A percentile compares a stretch with the other conserved stretches of the same genome.
Evolutionary conservation across 2,113 vertebrate species (phyloP).

Genomic region (Empidonax alnorum): DNA sequence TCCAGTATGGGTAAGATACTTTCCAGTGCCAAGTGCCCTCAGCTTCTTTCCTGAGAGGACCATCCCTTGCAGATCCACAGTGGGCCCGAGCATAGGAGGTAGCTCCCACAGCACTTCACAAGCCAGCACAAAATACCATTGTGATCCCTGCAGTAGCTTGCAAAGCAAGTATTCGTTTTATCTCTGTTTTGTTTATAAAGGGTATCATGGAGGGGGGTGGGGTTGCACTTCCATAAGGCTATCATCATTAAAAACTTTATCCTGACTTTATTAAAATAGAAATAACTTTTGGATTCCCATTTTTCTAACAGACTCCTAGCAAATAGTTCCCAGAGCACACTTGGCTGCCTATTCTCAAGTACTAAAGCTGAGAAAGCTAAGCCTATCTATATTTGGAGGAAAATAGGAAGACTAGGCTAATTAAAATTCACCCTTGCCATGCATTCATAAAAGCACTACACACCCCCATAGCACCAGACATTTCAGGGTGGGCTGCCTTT

Average conservation of each 20-base stretch:
- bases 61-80: background rate
- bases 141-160: background rate
- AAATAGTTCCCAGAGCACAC: background rate
- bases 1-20: conserved; percentile 24
- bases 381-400: background rate
- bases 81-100: background rate
- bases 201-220: background rate
- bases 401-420: conserved; percentile 1
- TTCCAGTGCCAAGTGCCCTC: background rate
- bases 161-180: background rate
- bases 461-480: background rate
- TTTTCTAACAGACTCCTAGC: background rate
- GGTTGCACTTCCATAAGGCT: background rate
- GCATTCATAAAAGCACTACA: background rate
- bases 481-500: background rate
- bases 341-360: background rate
- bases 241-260: conserved; percentile 18
- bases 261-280: conserved; percentile 13
- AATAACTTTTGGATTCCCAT: background rate
- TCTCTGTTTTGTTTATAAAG: background rate
- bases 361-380: background rate
- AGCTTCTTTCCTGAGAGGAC: background rate
- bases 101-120: background rate
- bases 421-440: conserved; percentile 18
- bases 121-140: background rate